These are phyloP conservation scores for Galagoides demidoff DNA, from an alignment of 2,797 vertebrate species.

Conservation along the genomic window DNA sequence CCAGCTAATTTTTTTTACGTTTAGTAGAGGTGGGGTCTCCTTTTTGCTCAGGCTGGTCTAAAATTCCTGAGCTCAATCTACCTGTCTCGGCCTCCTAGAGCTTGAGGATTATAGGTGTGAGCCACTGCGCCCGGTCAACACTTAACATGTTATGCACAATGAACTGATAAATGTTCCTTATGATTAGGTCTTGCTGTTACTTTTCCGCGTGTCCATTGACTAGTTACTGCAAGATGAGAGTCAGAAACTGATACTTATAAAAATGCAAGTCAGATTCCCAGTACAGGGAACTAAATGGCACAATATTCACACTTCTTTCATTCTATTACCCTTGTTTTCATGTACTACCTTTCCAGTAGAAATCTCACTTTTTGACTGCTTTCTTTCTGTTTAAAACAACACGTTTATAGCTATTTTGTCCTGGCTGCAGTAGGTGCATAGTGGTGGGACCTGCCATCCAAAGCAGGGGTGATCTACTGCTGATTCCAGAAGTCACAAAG, in stretches of 20 bases:
- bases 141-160: background rate
- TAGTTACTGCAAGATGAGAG: background rate
- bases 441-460: background rate
- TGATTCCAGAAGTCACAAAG: background rate
- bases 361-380: background rate
- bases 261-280: conserved; percentile 7
- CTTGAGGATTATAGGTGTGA: too few species aligned
- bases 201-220: background rate
- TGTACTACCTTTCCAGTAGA: background rate
- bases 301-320: background rate
- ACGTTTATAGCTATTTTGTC: background rate
- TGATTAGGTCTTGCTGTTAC: background rate
- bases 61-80: too few species aligned
- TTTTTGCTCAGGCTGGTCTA: too few species aligned
- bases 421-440: background rate
- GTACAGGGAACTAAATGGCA: background rate
- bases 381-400: background rate
- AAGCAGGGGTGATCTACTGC: background rate
- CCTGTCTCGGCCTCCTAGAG: too few species aligned
- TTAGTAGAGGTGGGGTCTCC: too few species aligned
- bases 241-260: background rate
- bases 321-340: background rate
- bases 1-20: too few species aligned
- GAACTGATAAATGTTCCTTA: background rate
- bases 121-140: too few species aligned